Percentiles rank a stretch among this genome's conserved stretches.
phyloP scores from a whole-genome alignment of 2,888 invertebrate species.

The Cryptocephalus primarius region DNA sequence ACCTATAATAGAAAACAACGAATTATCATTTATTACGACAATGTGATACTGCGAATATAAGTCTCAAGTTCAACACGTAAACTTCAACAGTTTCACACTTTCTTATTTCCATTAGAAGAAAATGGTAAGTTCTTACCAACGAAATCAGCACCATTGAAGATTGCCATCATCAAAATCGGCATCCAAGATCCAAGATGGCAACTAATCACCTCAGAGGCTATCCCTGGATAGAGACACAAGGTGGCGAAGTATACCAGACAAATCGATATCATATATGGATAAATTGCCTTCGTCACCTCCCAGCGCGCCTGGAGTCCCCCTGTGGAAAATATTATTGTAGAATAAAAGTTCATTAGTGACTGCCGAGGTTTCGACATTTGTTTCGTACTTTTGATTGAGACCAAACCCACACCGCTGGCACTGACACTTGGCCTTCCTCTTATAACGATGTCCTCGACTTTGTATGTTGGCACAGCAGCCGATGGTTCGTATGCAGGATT shows the following conservation, averaged over 20 bases:
- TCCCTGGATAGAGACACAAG: constrained; percentile 80
- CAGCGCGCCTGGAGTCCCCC: constrained; percentile 62
- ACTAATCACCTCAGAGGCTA: constrained; percentile 78
- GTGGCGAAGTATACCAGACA: constrained; percentile 84
- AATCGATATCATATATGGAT: constrained; percentile 85
- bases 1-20: constrained; percentile 3
- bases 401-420: constrained; percentile 37
- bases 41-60: too few relatives aligned
- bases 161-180: constrained; percentile 83
- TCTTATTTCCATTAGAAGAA: constrained; percentile 6
- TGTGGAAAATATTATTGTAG: constrained; percentile 28
- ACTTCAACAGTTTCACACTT: constrained; percentile 1
- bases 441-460: constrained; percentile 67
- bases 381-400: constrained; percentile 42
- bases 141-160: constrained; percentile 79
- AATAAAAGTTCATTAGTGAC: too few relatives aligned
- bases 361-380: neutral
- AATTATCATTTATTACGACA: neutral
- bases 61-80: too few relatives aligned
- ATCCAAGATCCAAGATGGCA: constrained; percentile 80
- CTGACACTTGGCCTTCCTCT: constrained; percentile 43
- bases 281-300: constrained; percentile 74
- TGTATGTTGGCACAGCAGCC: constrained; percentile 50
- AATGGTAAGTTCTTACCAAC: constrained; percentile 46
- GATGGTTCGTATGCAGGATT: constrained; percentile 78